These are phyloP conservation scores for Callaeas wilsoni DNA, from an alignment of 2,113 vertebrate species.

Conservation along the genomic window DNA sequence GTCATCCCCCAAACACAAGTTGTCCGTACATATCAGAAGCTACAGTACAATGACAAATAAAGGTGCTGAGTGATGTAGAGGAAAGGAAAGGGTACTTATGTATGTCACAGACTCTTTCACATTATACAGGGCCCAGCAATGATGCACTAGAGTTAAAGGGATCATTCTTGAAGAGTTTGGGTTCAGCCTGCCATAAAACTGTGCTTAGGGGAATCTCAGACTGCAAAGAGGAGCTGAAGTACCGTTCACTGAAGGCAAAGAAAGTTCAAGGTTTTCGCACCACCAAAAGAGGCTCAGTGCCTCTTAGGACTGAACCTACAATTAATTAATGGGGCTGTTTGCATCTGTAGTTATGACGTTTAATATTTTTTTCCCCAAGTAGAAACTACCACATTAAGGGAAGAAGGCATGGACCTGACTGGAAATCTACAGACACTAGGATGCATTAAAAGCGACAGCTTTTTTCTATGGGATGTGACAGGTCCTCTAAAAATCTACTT, in stretches of 20 bases:
- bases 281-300: background rate
- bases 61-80: background rate
- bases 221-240: background rate
- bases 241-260: background rate
- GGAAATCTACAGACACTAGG: background rate
- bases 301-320: background rate
- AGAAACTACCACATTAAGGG: background rate
- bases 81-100: background rate
- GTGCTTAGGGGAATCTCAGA: background rate
- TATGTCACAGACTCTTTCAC: background rate
- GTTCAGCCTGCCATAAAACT: background rate
- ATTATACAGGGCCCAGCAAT: background rate
- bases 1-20: background rate
- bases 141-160: background rate
- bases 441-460: slow-evolving; percentile 9
- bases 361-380: background rate
- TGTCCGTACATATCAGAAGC: background rate
- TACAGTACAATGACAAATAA: background rate
- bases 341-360: background rate
- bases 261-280: background rate
- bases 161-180: background rate
- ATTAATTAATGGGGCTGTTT: background rate
- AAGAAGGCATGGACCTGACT: background rate
- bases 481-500: slow-evolving; percentile 22
- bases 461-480: slow-evolving; percentile 48